Evolutionary conservation across 2,797 vertebrate species (phyloP), one percentile per base, ranked within the genome.

Genomic region (Coccyzus lansbergi): DNA sequence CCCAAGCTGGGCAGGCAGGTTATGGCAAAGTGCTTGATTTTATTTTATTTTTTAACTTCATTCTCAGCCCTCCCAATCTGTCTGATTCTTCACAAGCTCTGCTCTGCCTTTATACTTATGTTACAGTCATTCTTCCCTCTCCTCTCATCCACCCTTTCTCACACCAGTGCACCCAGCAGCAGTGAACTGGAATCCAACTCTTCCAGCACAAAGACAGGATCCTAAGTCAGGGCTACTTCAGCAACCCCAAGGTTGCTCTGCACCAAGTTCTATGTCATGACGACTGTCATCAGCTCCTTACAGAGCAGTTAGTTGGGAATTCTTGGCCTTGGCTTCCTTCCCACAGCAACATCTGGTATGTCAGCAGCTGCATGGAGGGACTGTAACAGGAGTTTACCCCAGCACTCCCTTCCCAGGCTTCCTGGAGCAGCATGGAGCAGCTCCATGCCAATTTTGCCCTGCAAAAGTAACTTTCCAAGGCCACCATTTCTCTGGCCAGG

Each of bases 231-330:
- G 31, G 44, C 31, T 74, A 7, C 28, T 70, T 48, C 59, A 69
- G 25, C 15, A 80, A 77, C 10, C 15, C 34, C 31, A 34, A 58
- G 42, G 38, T 40, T 86, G 42, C 38, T 72, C 80, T 38, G 16
- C 20, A 48, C 28, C 0, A 1, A 67, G 14, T 67, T 70, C 1
- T 0, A 31, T 29, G 26, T 62, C 58, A 59, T 2, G 9, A 36
- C n/a, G 3, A 42, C 28, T 75, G 44, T 63, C 59, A 80, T 19
- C 76, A 75, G 29, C 52, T 22, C 49, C 1, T 0, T 11, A 68
- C 7, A 15, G 40, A 88, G 76, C 31, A 83, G 63, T 10, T 15
- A 18, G 31, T 7, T 5, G 18, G 56, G 62, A 94, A 93, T 69
- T 16, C 22, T 53, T 5, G 0, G 38, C 34, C 48, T 68, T 88